These are phyloP conservation scores for Euura saliciscinereae DNA, from an alignment of 1,140 invertebrate genomes.

Conservation along the genomic window DNA sequence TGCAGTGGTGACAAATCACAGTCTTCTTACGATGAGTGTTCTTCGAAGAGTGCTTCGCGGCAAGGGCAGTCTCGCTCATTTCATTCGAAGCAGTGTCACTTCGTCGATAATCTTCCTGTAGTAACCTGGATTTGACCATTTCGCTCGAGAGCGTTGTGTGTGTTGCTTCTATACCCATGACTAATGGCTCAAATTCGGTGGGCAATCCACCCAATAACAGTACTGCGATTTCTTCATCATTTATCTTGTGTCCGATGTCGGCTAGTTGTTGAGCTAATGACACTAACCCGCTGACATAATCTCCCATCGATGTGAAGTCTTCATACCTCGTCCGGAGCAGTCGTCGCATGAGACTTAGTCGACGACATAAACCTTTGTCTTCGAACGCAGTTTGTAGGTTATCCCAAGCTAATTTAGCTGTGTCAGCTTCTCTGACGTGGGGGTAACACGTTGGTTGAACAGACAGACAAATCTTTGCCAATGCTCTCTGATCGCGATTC, in stretches of 20 bases:
- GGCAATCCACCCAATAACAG: background rate
- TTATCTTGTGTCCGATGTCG: background rate
- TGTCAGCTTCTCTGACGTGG: background rate
- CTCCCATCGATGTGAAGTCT: background rate
- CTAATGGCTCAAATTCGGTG: background rate
- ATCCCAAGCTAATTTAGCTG: background rate
- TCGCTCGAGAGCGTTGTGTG: slow-evolving; percentile 1
- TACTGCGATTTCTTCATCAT: background rate
- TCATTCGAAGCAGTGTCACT: background rate
- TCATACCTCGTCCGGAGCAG: background rate
- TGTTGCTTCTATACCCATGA: slow-evolving; percentile 3
- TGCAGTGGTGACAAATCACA: background rate
- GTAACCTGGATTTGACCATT: slow-evolving; percentile 2
- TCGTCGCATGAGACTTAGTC: background rate
- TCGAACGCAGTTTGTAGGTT: background rate
- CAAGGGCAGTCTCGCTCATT: slow-evolving; percentile 2
- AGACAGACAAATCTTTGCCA: background rate
- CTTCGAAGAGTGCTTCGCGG: background rate
- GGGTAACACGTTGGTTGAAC: background rate
- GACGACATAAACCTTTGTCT: background rate
- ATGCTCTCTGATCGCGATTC: background rate
- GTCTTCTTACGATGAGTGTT: background rate
- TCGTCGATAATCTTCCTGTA: background rate
- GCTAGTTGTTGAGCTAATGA: slow-evolving; percentile 3
- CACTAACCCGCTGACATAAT: slow-evolving; percentile 1